Evolutionary conservation across 2,113 vertebrate genomes (phyloP), one percentile per base, ranked within the genome.

Genomic region (Eublepharis macularius): DNA sequence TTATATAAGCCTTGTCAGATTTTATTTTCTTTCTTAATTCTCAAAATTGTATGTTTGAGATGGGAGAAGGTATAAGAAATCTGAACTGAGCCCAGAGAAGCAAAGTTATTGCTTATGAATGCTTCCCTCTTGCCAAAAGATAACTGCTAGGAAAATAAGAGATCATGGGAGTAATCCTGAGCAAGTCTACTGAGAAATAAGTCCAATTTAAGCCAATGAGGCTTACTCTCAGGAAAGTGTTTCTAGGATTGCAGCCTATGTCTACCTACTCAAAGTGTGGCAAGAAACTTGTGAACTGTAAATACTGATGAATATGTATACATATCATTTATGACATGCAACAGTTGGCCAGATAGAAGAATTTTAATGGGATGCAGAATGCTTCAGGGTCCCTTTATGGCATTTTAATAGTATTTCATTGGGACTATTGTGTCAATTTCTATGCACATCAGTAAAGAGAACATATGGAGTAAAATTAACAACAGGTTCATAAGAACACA

Each of bases 371-470:
- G 47, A 29, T 88, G 32, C 83, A 79, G 72, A 82, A 54, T 49
- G 7, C 0, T 60, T 13, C 80, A 36, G 4, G 87, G 75, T 82
- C 6, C 78, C 24, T 74, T 45, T 81, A 19, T 77, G 80, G 90
- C 81, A 86, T 32, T 90, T 90, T 88, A 34, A 60, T 8, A 29
- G 80, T 21, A 14, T 36, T 57, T 57, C 54, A 81, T 78, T 63
- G 80, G 87, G 79, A 92, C 82, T 13, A 74, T 68, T 32, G 79
- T 88, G 77, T 70, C 76, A 14, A 72, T 90, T 83, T 82, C 6
- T 4, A 73, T 76, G 39, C 4, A 68, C 1, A 11, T 0, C 0
- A 19, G 9, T 29, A 81, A 36, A 74, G 84, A 83, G 13, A 92
- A 26, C 2, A 82, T 60, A 78, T 26, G 11, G n/a, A 57, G n/a